Percentiles rank a stretch among this genome's conserved stretches.
Conservation (phyloP, 2,797 vertebrate species). For the Aplochiton taeniatus region DNA sequence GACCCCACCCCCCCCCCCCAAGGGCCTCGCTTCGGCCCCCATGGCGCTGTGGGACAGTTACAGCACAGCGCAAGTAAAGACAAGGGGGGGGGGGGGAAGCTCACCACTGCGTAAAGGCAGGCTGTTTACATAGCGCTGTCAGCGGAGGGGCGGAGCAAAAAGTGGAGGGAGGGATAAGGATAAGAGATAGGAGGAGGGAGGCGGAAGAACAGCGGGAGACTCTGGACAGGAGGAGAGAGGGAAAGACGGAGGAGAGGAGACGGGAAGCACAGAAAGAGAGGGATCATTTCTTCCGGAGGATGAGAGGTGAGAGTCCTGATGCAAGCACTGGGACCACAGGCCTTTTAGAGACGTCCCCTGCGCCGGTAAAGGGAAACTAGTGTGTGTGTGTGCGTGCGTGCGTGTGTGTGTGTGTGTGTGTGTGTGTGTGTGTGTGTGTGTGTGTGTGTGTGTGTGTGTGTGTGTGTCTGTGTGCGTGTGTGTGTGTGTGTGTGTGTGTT, state of each 20-base stretch:
- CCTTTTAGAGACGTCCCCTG: too few relatives aligned
- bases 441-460: too few relatives aligned
- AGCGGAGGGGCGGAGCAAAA: conserved; percentile 52
- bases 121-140: conserved; percentile 64
- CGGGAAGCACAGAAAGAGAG: conserved; percentile 37
- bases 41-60: neutral
- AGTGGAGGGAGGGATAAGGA: conserved; percentile 43
- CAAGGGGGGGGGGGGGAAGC: conserved; percentile 23
- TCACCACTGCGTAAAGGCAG: conserved; percentile 39
- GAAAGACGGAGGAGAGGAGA: conserved; percentile 64
- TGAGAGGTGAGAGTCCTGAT: conserved; percentile 56
- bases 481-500: too few relatives aligned
- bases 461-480: too few relatives aligned
- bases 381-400: too few relatives aligned
- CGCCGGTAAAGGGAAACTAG: too few relatives aligned
- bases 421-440: too few relatives aligned
- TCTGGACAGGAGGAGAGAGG: conserved; percentile 41
- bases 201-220: conserved; percentile 40
- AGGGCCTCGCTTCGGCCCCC: conserved; percentile 59
- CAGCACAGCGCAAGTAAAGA: conserved; percentile 43
- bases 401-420: too few relatives aligned
- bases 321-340: conserved; percentile 23
- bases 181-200: conserved; percentile 57
- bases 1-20: too few relatives aligned
- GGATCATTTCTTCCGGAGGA: conserved; percentile 38